Evolutionary conservation across 2,888 invertebrate genomes (phyloP), one percentile per base, ranked within the genome.

Genomic region (Neoascia interrupta): DNA sequence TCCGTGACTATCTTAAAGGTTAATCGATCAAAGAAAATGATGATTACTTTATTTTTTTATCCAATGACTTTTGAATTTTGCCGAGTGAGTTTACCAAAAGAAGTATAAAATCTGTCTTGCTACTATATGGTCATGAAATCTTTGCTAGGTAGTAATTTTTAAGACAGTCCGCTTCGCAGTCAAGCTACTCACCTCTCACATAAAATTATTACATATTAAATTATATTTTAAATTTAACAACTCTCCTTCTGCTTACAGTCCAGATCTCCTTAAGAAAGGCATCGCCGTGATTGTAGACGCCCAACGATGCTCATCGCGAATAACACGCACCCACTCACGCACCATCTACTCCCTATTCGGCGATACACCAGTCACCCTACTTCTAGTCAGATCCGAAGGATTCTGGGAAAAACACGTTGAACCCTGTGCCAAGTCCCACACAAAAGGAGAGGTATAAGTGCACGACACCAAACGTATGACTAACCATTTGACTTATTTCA

Each of bases 341-440:
- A 90, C 91, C 83, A 91, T 92, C 43, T 90, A 89, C 64, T 87
- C 89, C 51, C 87, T 90, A 23, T 88, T 91, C 60, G 90, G 90
- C 81, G 88, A 89, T 68, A 89, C 89, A 68, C 87, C 88, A 39
- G 89, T 89, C 81, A 90, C 89, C 60, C 88, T 92, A 81, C 90
- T 94, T 83, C 93, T 95, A 69, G 89, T 95, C 76, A 90, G 93
- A 83, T 92, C 94, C 18, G 94, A 94, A 84, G 93, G 93, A 45
- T 93, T 94, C 88, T 92, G 94, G 91, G 94, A 94, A 84, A 94
- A 94, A 85, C 92, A 93, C 84, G 92, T 94, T 43, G 93, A 93
- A 85, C 92, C 92, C 82, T 94, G 93, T 86, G 91, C 93, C 53
- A 91, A 91, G 82, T 89, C 91, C 1, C 90, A 91, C 80, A 90